phyloP scores from a whole-genome alignment of 2,797 vertebrate genomes.

The Rhyacichthys aspro region DNA sequence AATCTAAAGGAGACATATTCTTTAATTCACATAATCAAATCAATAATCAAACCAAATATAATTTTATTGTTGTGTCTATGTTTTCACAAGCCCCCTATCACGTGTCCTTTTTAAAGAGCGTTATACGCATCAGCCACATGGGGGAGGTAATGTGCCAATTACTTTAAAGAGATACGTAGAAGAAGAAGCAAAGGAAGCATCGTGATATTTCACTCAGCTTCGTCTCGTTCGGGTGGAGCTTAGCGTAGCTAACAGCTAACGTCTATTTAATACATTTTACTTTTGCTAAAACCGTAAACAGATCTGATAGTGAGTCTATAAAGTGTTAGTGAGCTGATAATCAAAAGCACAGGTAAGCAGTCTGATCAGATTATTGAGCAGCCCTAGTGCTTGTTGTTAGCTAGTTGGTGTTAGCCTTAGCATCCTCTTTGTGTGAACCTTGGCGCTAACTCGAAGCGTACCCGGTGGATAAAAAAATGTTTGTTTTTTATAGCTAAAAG shows the following conservation, averaged over 20 bases:
- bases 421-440: conserved; percentile 7
- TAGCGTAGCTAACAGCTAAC: background rate
- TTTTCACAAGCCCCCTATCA: too few relatives aligned
- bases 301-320: background rate
- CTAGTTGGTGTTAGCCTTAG: conserved; percentile 1
- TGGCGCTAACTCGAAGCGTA: conserved; percentile 13
- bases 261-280: background rate
- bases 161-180: too few relatives aligned
- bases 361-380: accelerated
- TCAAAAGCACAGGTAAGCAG: conserved; percentile 10
- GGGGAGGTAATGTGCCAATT: too few relatives aligned
- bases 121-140: too few relatives aligned
- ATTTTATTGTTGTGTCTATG: too few relatives aligned
- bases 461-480: background rate
- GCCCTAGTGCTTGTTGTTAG: conserved; percentile 1
- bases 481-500: background rate
- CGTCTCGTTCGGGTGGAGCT: conserved; percentile 19
- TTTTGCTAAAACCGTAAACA: background rate
- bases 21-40: too few relatives aligned
- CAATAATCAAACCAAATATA: too few relatives aligned
- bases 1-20: too few relatives aligned
- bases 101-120: too few relatives aligned
- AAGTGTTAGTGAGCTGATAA: background rate
- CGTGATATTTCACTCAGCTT: conserved; percentile 19
- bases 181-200: background rate